Conservation (phyloP, 2,888 invertebrate genomes). For the Microplitis deprimator region DNA sequence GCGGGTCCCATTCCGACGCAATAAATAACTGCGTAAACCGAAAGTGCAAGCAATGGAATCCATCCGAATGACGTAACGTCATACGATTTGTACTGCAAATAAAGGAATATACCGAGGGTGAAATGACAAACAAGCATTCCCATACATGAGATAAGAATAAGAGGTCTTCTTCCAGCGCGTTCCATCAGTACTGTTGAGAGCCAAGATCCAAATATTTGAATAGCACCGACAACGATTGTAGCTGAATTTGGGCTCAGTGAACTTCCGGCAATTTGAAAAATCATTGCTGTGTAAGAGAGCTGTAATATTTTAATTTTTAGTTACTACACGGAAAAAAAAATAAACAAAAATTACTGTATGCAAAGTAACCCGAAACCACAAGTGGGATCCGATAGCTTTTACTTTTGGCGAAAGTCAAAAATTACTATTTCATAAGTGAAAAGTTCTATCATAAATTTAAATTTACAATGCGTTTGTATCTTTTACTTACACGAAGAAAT, state of each 20-base stretch:
- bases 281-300: constrained; percentile 72
- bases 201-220: constrained; percentile 73
- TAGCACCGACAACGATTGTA: constrained; percentile 75
- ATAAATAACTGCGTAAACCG: constrained; percentile 73
- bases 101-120: constrained; percentile 65
- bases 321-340: background rate
- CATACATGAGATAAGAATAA: constrained; percentile 71
- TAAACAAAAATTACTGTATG: background rate
- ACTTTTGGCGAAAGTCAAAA: too few species aligned
- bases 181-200: constrained; percentile 74
- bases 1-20: constrained; percentile 74
- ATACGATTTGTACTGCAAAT: constrained; percentile 55
- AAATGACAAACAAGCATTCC: constrained; percentile 65
- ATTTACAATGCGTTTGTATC: too few species aligned
- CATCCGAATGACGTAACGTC: constrained; percentile 69
- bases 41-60: constrained; percentile 73
- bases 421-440: too few species aligned
- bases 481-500: too few species aligned
- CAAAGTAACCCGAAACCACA: too few species aligned
- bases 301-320: constrained; percentile 56
- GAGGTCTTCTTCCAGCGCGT: constrained; percentile 74
- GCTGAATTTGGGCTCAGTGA: constrained; percentile 73
- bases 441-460: too few species aligned
- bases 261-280: constrained; percentile 74
- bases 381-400: too few species aligned